phyloP scores from a whole-genome alignment of 2,797 vertebrate genomes.

The Lepidocolaptes lacrymiger region DNA sequence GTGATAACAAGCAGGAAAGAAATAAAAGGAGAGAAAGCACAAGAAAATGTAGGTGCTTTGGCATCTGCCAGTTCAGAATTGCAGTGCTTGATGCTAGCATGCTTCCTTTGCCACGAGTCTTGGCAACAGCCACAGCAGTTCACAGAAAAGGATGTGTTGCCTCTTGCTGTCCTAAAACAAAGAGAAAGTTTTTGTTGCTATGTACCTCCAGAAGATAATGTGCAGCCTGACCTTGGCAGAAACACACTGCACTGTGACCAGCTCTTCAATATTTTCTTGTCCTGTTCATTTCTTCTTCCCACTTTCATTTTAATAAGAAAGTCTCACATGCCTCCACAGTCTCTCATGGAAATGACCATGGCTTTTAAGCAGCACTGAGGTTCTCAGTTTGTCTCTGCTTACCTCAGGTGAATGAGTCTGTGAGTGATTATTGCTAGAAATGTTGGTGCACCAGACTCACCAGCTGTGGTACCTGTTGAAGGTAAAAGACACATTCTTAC shows the following conservation, averaged over 20 bases:
- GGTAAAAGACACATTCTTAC: not conserved
- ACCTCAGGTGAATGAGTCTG: not conserved
- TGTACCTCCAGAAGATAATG: not conserved
- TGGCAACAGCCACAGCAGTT: not conserved
- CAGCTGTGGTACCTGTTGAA: not conserved
- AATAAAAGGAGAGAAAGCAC: not conserved
- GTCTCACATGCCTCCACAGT: accelerated
- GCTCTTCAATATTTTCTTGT: not conserved
- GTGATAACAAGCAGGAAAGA: slow-evolving; percentile 33
- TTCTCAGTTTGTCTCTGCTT: not conserved
- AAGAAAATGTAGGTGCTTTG: not conserved
- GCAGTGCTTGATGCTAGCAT: not conserved
- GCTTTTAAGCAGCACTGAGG: not conserved
- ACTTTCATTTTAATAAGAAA: not conserved
- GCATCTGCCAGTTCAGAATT: not conserved
- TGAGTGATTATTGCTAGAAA: not conserved
- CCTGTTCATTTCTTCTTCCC: not conserved
- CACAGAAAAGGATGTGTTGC: not conserved
- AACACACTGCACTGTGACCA: not conserved
- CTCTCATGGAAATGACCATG: not conserved
- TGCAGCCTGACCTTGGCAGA: not conserved
- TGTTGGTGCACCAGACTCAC: not conserved
- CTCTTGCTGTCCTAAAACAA: not conserved
- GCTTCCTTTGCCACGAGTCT: not conserved
- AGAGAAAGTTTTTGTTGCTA: not conserved